phyloP scores from a whole-genome alignment of 2,888 invertebrate species.

The Chalcosyrphus nemorum region DNA sequence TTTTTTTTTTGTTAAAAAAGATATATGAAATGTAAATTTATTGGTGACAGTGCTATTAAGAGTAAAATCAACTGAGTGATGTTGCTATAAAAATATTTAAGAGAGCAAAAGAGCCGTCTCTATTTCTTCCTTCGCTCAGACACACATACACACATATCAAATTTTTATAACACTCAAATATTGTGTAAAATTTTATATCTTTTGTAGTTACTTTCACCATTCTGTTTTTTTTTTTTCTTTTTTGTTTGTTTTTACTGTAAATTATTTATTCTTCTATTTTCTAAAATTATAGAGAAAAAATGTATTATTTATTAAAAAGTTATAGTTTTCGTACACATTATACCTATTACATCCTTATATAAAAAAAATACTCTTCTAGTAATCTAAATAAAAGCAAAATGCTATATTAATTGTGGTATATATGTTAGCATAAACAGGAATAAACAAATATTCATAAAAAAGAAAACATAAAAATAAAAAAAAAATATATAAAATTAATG shows the following conservation, averaged over 20 bases:
- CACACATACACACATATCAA: constrained; percentile 53
- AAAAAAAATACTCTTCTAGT: constrained; percentile 51
- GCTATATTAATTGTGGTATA: constrained; percentile 45
- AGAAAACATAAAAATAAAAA: constrained; percentile 29
- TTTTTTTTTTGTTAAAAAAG: background rate
- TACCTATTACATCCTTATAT: constrained; percentile 42
- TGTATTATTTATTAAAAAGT: constrained; percentile 56
- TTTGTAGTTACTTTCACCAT: constrained; percentile 41
- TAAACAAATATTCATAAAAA: constrained; percentile 34
- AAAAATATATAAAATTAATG: constrained; percentile 37
- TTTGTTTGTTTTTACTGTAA: too few species aligned
- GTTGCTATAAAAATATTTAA: constrained; percentile 5
- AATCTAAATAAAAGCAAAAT: constrained; percentile 38
- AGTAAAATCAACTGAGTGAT: constrained; percentile 37
- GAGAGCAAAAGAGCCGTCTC: background rate
- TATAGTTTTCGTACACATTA: constrained; percentile 44
- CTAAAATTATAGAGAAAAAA: constrained; percentile 36
- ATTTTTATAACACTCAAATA: constrained; percentile 26
- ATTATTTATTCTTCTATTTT: constrained; percentile 51
- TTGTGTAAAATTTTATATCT: constrained; percentile 37
- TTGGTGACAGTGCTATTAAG: constrained; percentile 52
- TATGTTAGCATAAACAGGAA: constrained; percentile 54
- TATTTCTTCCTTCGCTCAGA: constrained; percentile 3
- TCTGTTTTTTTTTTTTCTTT: constrained; percentile 19
- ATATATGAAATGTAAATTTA: constrained; percentile 5